Evolutionary conservation across 1,140 invertebrate genomes (phyloP), one percentile per base, ranked within the genome.

Genomic region (Drosophila busckii): DNA sequence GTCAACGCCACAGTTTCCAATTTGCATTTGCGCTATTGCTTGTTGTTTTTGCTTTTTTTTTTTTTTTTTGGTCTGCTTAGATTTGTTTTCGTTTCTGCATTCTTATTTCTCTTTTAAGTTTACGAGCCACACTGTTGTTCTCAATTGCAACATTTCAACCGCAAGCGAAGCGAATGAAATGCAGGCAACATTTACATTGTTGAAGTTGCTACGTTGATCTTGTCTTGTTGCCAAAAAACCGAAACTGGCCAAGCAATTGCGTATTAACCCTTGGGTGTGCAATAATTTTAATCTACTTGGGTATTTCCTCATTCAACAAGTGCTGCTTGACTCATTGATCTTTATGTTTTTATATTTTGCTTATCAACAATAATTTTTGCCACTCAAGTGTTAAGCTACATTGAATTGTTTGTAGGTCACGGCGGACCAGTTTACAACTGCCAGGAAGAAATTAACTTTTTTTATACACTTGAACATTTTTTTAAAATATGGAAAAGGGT

Each of bases 71-170:
- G 22, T 37, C 29, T 16, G 31, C 31, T 23, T 19, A 17, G 22
- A 17, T 19, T 23, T 28, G 6, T 37, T 44, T 4, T 32, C 16
- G 28, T 22, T 23, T 19, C 7, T 8, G 22, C 2, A 7, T 20
- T 25, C 19, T 29, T 55, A 34, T 35, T 20, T 17, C 32, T 20
- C 9, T 20, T 19, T 25, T 32, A 28, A 42, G 22, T 62, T 70
- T 70, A 58, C 22, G 46, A 46, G 44, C n/a, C n/a, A n/a, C 67
- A 29, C 37, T 31, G 54, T 48, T 35, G 62, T 71, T 71, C 70
- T 75, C 61, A n/a, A 66, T 73, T 73, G 70, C 70, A 75, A 75
- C 64, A 73, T 64, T 71, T 75, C 15, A 49, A 64, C 64, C 64
- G 58, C 70, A 58, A 59, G 63, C 46, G 59, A 63, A 64, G 60